These are phyloP conservation scores for Dasypus novemcinctus DNA, from an alignment of 2,113 vertebrate genomes.

Conservation along the genomic window DNA sequence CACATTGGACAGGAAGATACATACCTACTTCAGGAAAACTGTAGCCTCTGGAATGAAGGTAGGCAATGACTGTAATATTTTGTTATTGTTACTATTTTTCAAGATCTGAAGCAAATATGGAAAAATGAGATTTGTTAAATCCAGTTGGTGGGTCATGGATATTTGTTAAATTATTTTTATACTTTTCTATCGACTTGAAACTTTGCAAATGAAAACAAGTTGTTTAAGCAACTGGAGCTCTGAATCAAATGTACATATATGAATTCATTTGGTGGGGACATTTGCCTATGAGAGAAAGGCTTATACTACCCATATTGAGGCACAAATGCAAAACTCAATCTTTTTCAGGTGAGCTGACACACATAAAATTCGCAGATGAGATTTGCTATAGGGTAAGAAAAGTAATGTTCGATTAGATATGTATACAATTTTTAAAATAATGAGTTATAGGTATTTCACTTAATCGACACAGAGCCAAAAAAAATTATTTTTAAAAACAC, in stretches of 20 bases:
- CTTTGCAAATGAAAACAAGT: neutral
- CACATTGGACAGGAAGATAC: neutral
- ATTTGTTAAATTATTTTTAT: slow-evolving; percentile 20
- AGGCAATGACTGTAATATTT: neutral
- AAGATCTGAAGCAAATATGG: slow-evolving; percentile 5
- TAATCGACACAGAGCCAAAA: neutral
- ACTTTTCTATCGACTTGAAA: neutral
- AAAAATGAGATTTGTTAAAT: neutral
- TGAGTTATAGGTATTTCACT: neutral
- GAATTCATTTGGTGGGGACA: neutral
- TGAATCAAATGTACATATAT: neutral
- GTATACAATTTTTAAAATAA: neutral
- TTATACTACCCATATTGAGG: neutral
- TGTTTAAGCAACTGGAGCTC: neutral
- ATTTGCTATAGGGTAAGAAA: neutral
- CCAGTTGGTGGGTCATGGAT: neutral
- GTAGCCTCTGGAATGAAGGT: neutral
- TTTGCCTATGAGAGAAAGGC: neutral
- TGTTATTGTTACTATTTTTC: neutral
- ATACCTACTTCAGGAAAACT: neutral
- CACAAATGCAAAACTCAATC: neutral
- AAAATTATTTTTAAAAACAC: slow-evolving; percentile 7
- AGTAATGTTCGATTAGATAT: neutral
- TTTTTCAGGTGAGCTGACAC: neutral
- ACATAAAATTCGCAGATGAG: neutral